These are phyloP conservation scores for Drosophila diplacantha DNA, from an alignment of 2,888 invertebrate species.

Conservation along the genomic window DNA sequence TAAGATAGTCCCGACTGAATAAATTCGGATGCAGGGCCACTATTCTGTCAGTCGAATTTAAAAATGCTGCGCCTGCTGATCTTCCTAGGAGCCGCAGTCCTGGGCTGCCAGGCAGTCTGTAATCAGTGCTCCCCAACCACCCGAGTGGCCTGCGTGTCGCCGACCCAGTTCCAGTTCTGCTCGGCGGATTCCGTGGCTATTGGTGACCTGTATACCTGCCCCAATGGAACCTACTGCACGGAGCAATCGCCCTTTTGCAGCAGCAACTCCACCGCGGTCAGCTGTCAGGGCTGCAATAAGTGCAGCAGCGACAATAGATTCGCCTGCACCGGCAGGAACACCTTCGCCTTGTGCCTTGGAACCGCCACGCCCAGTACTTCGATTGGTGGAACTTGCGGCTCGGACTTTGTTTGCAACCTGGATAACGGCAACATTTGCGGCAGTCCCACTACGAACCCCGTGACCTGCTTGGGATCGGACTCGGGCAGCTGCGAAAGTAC, in stretches of 20 bases:
- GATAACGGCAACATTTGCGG: conserved; percentile 10
- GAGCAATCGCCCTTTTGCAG: conserved; percentile 1
- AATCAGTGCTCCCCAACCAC: conserved; percentile 34
- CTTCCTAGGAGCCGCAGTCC: conserved; percentile 30
- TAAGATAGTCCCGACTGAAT: conserved; percentile 35
- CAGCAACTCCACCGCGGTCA: background rate
- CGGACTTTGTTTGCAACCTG: conserved; percentile 14
- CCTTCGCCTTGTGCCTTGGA: conserved; percentile 33
- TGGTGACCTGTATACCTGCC: conserved; percentile 11
- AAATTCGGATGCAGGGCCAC: conserved; percentile 3
- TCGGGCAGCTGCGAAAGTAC: background rate
- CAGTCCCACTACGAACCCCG: background rate
- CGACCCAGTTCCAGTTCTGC: conserved; percentile 46
- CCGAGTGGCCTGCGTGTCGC: conserved; percentile 43
- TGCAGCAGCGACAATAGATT: conserved; percentile 13
- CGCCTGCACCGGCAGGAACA: conserved; percentile 21
- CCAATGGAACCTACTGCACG: conserved; percentile 21
- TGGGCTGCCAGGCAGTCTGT: conserved; percentile 39
- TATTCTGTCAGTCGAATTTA: conserved; percentile 14
- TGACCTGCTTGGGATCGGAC: conserved; percentile 8
- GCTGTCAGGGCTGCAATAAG: conserved; percentile 14
- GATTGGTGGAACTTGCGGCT: conserved; percentile 21
- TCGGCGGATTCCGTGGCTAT: conserved; percentile 6
- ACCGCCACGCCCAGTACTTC: background rate
- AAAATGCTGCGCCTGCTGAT: conserved; percentile 47